phyloP scores from a whole-genome alignment of 2,113 vertebrate genomes.

The Manacus vitellinus region DNA sequence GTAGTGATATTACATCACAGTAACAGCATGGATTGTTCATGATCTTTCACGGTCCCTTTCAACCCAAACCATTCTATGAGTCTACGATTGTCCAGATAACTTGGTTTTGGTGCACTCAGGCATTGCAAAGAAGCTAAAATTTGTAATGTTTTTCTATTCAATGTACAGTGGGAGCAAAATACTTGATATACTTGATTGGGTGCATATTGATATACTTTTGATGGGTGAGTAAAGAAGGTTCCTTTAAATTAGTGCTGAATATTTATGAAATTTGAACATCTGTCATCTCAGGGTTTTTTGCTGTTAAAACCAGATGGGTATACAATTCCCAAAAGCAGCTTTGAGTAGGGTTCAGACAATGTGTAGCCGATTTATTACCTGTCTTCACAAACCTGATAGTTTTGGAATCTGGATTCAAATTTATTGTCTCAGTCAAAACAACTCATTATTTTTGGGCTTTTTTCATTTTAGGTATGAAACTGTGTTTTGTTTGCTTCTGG shows the following conservation, averaged over 20 bases:
- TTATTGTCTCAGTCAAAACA: neutral
- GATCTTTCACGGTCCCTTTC: neutral
- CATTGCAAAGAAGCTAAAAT: neutral
- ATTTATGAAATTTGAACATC: neutral
- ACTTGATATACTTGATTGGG: neutral
- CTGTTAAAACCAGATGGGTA: neutral
- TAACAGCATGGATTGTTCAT: neutral
- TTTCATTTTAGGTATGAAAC: neutral
- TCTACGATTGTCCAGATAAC: neutral
- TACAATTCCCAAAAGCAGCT: neutral
- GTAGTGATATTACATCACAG: neutral
- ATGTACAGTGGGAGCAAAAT: neutral
- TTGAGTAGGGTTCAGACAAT: neutral
- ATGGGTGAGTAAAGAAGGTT: neutral
- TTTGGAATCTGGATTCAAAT: neutral
- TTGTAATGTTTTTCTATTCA: neutral
- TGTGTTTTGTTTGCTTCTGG: neutral
- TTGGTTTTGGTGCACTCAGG: neutral
- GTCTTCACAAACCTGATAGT: neutral
- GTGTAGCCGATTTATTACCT: neutral
- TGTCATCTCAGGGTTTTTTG: neutral
- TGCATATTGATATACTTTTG: neutral
- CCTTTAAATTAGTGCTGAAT: neutral
- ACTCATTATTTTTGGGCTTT: neutral
- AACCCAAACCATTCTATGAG: neutral